Conservation (phyloP, 2,888 invertebrate genomes). For the Agrypnus murinus region DNA sequence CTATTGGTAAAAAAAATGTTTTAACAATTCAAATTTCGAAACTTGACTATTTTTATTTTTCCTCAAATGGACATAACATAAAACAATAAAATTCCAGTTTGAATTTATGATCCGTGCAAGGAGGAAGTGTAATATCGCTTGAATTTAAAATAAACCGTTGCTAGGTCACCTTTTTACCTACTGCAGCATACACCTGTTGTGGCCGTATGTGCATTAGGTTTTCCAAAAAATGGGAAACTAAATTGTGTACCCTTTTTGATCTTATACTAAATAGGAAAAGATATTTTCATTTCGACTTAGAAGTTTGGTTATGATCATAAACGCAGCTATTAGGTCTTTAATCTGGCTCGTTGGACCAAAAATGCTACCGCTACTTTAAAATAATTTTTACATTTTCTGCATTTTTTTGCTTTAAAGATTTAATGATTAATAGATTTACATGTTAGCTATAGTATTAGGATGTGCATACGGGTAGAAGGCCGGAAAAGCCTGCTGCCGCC, state of each 20-base stretch:
- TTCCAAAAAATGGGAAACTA: slow-evolving; percentile 24
- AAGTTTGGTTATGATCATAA: too few relatives aligned
- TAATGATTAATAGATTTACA: too few relatives aligned
- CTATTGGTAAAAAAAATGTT: too few relatives aligned
- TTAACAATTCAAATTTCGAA: not conserved
- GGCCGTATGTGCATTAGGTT: slow-evolving; percentile 19
- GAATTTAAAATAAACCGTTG: slow-evolving; percentile 41
- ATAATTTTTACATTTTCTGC: too few relatives aligned
- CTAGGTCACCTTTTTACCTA: slow-evolving; percentile 41
- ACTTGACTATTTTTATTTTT: not conserved
- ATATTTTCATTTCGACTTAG: too few relatives aligned
- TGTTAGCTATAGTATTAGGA: not conserved
- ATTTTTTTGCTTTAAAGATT: too few relatives aligned
- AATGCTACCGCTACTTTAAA: too few relatives aligned
- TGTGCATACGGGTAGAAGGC: slow-evolving; percentile 60
- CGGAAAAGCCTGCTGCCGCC: slow-evolving; percentile 66
- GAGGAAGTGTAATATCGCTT: slow-evolving; percentile 22
- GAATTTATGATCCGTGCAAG: not conserved
- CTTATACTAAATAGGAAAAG: too few relatives aligned
- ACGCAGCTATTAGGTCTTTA: too few relatives aligned
- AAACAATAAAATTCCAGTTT: not conserved
- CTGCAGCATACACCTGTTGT: slow-evolving; percentile 45
- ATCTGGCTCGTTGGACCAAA: too few relatives aligned
- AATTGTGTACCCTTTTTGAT: not conserved
- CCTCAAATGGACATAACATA: not conserved